These are phyloP conservation scores for Tautogolabrus adspersus DNA, from an alignment of 2,113 vertebrate species.

Conservation along the genomic window DNA sequence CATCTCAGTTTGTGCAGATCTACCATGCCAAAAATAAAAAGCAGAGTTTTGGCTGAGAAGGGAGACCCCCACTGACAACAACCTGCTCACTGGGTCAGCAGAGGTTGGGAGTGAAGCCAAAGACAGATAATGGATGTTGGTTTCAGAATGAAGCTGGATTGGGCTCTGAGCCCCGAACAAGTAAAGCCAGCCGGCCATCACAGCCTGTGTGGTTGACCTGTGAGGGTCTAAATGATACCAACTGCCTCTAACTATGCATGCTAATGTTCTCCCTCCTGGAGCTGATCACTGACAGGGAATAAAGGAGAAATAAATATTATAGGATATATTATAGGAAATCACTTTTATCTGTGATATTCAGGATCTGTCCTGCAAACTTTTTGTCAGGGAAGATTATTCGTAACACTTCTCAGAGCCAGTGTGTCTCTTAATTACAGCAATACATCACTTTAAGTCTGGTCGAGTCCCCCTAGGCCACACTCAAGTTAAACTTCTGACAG, in stretches of 20 bases:
- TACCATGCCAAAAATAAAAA: constrained; percentile 20
- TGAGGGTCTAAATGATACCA: constrained; percentile 45
- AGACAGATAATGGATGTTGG: constrained; percentile 48
- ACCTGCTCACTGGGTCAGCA: constrained; percentile 61
- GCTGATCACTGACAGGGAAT: constrained; percentile 32
- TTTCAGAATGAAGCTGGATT: constrained; percentile 31
- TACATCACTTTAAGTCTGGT: constrained; percentile 53
- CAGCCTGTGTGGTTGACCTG: constrained; percentile 44
- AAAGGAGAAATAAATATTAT: constrained; percentile 13
- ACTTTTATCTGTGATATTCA: constrained; percentile 3
- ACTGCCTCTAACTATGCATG: constrained; percentile 37
- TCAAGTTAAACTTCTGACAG: constrained; percentile 58
- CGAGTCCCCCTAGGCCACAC: constrained; percentile 33
- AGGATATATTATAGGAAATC: constrained; percentile 20
- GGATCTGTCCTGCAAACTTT: constrained; percentile 24
- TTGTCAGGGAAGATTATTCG: constrained; percentile 15
- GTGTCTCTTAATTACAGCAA: constrained; percentile 67
- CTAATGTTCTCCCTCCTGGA: constrained; percentile 42
- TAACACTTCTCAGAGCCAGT: constrained; percentile 49
- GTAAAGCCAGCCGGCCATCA: constrained; percentile 44
- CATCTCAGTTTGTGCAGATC: constrained; percentile 27
- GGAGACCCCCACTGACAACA: constrained; percentile 49
- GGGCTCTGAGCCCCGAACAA: constrained; percentile 44
- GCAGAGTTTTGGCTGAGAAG: constrained; percentile 31
- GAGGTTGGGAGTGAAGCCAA: constrained; percentile 48